Evolutionary conservation across 2,797 vertebrate species (phyloP).

Genomic region (Tenualosa thibaudeaui): DNA sequence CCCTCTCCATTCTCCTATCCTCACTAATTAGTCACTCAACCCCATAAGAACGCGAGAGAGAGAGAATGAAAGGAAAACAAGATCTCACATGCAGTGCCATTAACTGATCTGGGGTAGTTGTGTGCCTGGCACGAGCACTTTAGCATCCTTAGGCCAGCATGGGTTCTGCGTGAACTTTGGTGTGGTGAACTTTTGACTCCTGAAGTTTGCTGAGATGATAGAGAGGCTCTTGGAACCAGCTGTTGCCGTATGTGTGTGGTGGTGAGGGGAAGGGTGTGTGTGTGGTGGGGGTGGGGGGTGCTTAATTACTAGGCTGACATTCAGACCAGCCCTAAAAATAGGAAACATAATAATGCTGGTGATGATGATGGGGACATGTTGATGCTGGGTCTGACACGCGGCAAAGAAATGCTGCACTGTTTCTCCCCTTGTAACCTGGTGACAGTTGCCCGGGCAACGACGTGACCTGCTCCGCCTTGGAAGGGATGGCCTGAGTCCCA

Average conservation of each 20-base stretch:
- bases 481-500: conserved; percentile 30
- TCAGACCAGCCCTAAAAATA: conserved; percentile 55
- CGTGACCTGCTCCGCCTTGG: conserved; percentile 30
- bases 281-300: not conserved
- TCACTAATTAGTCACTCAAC: conserved; percentile 44
- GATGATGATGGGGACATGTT: conserved; percentile 70
- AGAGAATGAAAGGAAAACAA: conserved; percentile 1
- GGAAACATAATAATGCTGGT: conserved; percentile 61
- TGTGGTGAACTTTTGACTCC: conserved; percentile 43
- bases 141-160: conserved; percentile 29
- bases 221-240: conserved; percentile 38
- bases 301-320: conserved; percentile 57
- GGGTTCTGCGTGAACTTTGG: conserved; percentile 25
- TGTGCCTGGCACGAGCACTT: conserved; percentile 16
- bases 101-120: conserved; percentile 29
- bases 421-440: conserved; percentile 41
- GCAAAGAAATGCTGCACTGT: conserved; percentile 50
- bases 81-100: conserved; percentile 3
- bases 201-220: conserved; percentile 24
- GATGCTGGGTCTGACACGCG: conserved; percentile 52
- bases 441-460: conserved; percentile 32
- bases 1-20: conserved; percentile 38
- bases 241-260: conserved; percentile 51
- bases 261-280: not conserved
- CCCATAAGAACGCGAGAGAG: conserved; percentile 45